These are phyloP conservation scores for Pogona vitticeps DNA, from an alignment of 2,113 vertebrate species.

Conservation along the genomic window DNA sequence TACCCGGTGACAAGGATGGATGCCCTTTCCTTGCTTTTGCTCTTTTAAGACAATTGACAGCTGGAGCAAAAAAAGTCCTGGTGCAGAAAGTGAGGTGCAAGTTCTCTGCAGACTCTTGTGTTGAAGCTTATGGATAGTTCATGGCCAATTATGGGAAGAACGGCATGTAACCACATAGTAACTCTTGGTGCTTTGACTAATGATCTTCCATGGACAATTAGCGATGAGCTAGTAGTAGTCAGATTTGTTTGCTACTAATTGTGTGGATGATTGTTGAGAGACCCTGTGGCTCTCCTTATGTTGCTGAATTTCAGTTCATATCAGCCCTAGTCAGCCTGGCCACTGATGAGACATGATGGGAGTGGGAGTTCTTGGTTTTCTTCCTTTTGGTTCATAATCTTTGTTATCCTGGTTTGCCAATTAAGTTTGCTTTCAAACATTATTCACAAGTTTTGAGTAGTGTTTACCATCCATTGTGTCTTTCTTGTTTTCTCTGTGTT, in stretches of 20 bases:
- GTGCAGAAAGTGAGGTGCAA: not conserved
- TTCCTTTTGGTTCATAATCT: too few species aligned
- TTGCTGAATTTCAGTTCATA: not conserved
- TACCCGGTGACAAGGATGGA: not conserved
- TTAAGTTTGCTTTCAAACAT: not conserved
- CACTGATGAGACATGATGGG: not conserved
- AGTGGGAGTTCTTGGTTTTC: too few species aligned
- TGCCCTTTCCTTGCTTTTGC: not conserved
- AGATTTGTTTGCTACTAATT: not conserved
- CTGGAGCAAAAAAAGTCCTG: not conserved
- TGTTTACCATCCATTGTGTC: not conserved
- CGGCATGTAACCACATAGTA: too few species aligned
- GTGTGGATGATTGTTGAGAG: too few species aligned
- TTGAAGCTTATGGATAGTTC: too few species aligned
- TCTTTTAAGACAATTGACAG: not conserved
- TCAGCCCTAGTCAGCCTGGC: not conserved
- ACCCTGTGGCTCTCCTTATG: not conserved
- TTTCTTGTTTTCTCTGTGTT: not conserved
- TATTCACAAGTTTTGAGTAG: not conserved
- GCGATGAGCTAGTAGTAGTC: not conserved
- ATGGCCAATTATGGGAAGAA: too few species aligned
- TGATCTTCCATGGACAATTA: not conserved
- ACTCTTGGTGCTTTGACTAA: too few species aligned
- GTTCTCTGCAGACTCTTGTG: too few species aligned
- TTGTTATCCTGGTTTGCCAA: not conserved